Evolutionary conservation across 2,888 invertebrate genomes (phyloP).

Genomic region (Embidobia sp.): DNA sequence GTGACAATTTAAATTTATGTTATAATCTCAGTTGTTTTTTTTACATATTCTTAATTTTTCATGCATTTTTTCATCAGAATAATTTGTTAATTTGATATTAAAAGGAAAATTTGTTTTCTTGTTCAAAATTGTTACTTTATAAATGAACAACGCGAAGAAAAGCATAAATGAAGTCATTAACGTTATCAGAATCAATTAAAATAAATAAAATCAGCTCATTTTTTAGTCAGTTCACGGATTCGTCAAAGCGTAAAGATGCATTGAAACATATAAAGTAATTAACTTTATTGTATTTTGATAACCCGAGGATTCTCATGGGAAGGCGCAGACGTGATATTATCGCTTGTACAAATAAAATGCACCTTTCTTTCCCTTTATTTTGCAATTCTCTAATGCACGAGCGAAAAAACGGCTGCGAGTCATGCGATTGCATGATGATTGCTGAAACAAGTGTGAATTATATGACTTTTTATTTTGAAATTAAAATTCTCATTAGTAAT

Average conservation of each 20-base stretch:
- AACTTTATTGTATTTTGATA: conserved; percentile 44
- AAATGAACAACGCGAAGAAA: background rate
- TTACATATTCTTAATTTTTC: too few species aligned
- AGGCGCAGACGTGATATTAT: conserved; percentile 21
- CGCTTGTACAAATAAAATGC: conserved; percentile 19
- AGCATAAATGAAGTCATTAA: conserved; percentile 33
- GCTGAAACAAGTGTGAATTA: conserved; percentile 36
- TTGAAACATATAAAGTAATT: conserved; percentile 45
- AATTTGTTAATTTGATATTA: too few species aligned
- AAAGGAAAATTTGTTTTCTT: too few species aligned
- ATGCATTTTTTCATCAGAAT: too few species aligned
- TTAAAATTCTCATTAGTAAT: conserved; percentile 3
- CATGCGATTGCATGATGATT: conserved; percentile 23
- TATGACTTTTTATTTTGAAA: conserved; percentile 18
- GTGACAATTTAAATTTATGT: too few species aligned
- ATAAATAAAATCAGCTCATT: conserved; percentile 28
- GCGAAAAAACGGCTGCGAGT: conserved; percentile 6
- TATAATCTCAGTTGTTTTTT: too few species aligned
- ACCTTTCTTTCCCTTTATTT: conserved; percentile 12
- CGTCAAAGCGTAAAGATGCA: conserved; percentile 24
- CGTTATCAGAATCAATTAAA: conserved; percentile 30
- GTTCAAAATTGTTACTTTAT: background rate
- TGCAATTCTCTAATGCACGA: conserved; percentile 41
- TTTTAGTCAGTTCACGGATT: conserved; percentile 2
- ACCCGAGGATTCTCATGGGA: conserved; percentile 49